Conservation (phyloP, 2,888 invertebrate species). For the Hydropsyche betteni region DNA sequence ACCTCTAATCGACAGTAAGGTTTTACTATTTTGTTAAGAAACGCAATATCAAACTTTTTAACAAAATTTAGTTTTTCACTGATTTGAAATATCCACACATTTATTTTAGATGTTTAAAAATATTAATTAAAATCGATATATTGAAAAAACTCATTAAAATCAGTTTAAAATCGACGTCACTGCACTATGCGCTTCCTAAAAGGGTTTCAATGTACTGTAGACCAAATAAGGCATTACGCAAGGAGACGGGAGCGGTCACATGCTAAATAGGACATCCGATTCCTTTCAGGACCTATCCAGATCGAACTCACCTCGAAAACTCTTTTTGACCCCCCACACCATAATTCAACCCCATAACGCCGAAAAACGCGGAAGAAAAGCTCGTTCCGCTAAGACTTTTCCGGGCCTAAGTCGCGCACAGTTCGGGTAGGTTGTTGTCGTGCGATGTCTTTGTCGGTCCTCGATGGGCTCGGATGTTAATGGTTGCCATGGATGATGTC, state of each 20-base stretch:
- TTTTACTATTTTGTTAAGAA: no score
- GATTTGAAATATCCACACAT: no score
- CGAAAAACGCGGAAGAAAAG: not conserved
- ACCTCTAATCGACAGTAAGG: no score
- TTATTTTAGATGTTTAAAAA: no score
- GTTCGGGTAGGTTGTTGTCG: not conserved
- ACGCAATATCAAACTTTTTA: no score
- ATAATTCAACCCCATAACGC: no score
- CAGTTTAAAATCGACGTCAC: slow-evolving; percentile 1
- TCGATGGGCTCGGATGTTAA: not conserved
- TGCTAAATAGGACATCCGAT: slow-evolving; percentile 49
- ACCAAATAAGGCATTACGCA: slow-evolving; percentile 43
- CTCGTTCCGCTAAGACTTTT: not conserved
- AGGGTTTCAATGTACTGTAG: slow-evolving; percentile 48
- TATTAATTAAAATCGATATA: no score
- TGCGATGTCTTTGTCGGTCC: not conserved
- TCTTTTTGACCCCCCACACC: not conserved
- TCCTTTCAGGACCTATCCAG: slow-evolving; percentile 40
- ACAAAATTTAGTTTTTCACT: no score
- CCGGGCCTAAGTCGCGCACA: not conserved
- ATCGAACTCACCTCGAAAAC: not conserved
- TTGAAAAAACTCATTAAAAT: no score
- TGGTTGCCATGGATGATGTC: not conserved
- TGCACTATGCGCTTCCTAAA: slow-evolving; percentile 41
- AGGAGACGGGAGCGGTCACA: slow-evolving; percentile 47